Percentiles rank a stretch among this genome's conserved stretches.
phyloP scores from a whole-genome alignment of 2,888 invertebrate species.

The Barypeithes pellucidus region DNA sequence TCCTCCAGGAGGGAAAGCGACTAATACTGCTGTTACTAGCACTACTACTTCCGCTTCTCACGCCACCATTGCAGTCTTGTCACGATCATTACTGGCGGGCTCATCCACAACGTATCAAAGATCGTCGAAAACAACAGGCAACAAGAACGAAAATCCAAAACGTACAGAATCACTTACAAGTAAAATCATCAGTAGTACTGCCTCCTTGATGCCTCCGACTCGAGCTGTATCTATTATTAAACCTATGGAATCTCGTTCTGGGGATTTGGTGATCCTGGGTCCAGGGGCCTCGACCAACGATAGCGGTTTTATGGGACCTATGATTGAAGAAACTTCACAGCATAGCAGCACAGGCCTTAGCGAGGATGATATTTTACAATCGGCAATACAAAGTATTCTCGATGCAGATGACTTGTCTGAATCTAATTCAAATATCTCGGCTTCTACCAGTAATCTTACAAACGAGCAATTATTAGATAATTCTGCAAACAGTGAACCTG shows the following conservation, averaged over 20 bases:
- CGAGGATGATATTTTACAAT: constrained; percentile 44
- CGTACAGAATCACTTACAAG: neutral
- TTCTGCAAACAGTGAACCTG: neutral
- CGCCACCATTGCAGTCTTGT: constrained; percentile 12
- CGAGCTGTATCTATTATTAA: neutral
- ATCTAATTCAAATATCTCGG: neutral
- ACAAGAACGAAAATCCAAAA: neutral
- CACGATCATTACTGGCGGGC: neutral
- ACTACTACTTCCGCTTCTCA: constrained; percentile 15
- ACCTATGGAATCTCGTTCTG: neutral
- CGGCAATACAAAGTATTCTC: constrained; percentile 44
- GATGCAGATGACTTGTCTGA: constrained; percentile 18
- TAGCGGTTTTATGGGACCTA: neutral
- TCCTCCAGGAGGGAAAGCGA: neutral
- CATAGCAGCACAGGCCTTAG: constrained; percentile 15
- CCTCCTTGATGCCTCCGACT: neutral
- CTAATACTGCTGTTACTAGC: neutral
- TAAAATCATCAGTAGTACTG: neutral
- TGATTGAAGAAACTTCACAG: constrained; percentile 10
- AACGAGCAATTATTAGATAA: neutral
- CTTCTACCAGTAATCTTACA: neutral
- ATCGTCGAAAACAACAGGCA: neutral
- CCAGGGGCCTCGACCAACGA: neutral
- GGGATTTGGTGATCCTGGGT: no score
- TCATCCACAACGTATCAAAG: neutral